Conservation (phyloP, 2,113 vertebrate genomes). For the Hyaena hyaena region DNA sequence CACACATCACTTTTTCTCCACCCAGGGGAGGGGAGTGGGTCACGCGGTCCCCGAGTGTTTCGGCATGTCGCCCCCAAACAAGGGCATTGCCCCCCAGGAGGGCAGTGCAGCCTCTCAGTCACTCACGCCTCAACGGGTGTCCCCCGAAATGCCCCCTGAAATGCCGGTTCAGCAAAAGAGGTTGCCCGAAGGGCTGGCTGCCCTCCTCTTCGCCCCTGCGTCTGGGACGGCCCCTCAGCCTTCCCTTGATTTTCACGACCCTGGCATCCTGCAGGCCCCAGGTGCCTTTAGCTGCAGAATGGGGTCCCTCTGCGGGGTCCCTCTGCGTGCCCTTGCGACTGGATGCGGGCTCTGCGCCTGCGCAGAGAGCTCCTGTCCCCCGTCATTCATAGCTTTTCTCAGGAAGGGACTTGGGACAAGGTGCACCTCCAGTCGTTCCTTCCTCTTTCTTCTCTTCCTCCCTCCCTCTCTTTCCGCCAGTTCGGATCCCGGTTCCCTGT, state of each 20-base stretch:
- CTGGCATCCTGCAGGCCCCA: background rate
- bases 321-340: rapidly evolving
- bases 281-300: rapidly evolving
- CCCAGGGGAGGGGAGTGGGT: background rate
- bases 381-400: rapidly evolving
- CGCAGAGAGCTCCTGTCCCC: rapidly evolving
- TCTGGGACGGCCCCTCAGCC: rapidly evolving
- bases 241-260: background rate
- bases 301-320: background rate
- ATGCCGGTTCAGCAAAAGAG: background rate
- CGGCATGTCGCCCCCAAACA: rapidly evolving
- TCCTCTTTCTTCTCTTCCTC: rapidly evolving
- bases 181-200: rapidly evolving
- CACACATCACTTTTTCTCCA: background rate
- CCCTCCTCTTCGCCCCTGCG: too few species aligned
- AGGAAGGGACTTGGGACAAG: background rate
- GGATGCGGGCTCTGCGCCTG: background rate
- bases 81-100: background rate
- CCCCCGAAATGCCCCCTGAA: rapidly evolving
- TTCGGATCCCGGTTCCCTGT: rapidly evolving
- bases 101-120: rapidly evolving
- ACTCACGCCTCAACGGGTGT: rapidly evolving
- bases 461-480: rapidly evolving
- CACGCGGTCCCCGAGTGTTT: rapidly evolving
- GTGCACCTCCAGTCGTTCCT: rapidly evolving